A percentile compares a stretch with the other conserved stretches of the same genome.
These are phyloP conservation scores for Silurus meridionalis DNA, from an alignment of 2,113 vertebrate genomes.

Conservation along the genomic window DNA sequence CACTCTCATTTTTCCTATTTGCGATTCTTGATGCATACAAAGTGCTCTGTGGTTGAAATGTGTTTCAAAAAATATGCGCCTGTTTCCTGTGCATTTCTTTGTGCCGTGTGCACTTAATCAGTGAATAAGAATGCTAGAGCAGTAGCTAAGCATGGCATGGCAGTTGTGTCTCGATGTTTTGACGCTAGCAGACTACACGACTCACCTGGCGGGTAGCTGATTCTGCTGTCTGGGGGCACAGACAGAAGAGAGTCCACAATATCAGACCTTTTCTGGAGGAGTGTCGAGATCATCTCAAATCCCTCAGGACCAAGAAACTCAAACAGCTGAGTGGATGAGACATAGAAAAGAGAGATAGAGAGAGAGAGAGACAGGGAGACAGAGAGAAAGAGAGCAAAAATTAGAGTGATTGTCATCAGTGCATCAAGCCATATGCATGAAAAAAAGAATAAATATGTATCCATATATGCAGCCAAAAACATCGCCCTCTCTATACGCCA, in stretches of 20 bases:
- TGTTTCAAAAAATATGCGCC: not conserved
- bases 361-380: too few species aligned
- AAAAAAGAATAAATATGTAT: slow-evolving; percentile 9
- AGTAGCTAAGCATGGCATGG: not conserved
- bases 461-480: slow-evolving; percentile 41
- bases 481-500: slow-evolving; percentile 45
- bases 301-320: slow-evolving; percentile 93
- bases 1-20: not conserved
- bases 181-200: not conserved
- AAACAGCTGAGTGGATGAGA: slow-evolving; percentile 78
- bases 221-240: slow-evolving; percentile 73
- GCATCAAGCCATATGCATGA: not conserved
- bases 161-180: not conserved
- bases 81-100: not conserved
- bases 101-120: not conserved
- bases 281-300: slow-evolving; percentile 90
- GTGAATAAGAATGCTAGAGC: not conserved
- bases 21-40: not conserved
- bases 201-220: slow-evolving; percentile 80
- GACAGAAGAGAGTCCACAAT: slow-evolving; percentile 82
- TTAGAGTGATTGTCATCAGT: slow-evolving; percentile 12
- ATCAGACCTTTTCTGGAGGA: slow-evolving; percentile 82
- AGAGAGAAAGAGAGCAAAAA: not conserved
- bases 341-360: slow-evolving; percentile 11
- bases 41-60: not conserved